A percentile compares a stretch with the other conserved stretches of the same genome.
phyloP scores from a whole-genome alignment of 2,888 invertebrate genomes.

The Oxycera nigricornis region DNA sequence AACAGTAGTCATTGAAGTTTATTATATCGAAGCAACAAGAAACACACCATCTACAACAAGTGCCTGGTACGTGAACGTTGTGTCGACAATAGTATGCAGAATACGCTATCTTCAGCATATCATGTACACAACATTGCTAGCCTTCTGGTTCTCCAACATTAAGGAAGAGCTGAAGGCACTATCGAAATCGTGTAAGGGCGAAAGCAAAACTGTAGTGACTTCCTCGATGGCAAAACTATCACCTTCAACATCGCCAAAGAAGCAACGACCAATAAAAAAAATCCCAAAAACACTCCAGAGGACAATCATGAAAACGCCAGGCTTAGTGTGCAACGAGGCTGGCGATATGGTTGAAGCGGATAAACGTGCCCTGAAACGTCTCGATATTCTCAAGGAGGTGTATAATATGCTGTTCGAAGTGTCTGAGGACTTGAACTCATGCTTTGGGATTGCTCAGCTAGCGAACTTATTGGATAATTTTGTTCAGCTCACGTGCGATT shows the following conservation, averaged over 20 bases:
- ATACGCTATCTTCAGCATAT: conserved; percentile 38
- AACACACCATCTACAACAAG: neutral
- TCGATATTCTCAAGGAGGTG: conserved; percentile 41
- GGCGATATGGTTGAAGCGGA: conserved; percentile 8
- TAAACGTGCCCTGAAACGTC: conserved; percentile 39
- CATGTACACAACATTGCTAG: conserved; percentile 33
- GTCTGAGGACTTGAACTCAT: conserved; percentile 43
- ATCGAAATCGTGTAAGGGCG: neutral
- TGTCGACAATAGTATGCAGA: conserved; percentile 24
- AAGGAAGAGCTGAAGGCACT: conserved; percentile 27
- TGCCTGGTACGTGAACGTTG: conserved; percentile 18
- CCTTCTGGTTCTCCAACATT: conserved; percentile 26
- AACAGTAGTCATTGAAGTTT: conserved; percentile 20
- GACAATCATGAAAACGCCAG: neutral
- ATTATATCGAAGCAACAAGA: neutral
- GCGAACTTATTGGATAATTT: conserved; percentile 47
- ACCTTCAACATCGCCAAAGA: neutral
- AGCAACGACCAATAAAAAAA: neutral
- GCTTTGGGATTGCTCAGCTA: conserved; percentile 46
- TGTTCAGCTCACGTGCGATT: conserved; percentile 47
- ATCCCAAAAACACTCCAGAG: neutral
- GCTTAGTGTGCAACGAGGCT: neutral
- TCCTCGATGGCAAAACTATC: neutral
- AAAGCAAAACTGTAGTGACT: neutral
- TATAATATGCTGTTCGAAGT: conserved; percentile 47